A percentile compares a stretch with the other conserved stretches of the same genome.
These are phyloP conservation scores for Ascaphus truei DNA, from an alignment of 2,113 vertebrate species.

Conservation along the genomic window DNA sequence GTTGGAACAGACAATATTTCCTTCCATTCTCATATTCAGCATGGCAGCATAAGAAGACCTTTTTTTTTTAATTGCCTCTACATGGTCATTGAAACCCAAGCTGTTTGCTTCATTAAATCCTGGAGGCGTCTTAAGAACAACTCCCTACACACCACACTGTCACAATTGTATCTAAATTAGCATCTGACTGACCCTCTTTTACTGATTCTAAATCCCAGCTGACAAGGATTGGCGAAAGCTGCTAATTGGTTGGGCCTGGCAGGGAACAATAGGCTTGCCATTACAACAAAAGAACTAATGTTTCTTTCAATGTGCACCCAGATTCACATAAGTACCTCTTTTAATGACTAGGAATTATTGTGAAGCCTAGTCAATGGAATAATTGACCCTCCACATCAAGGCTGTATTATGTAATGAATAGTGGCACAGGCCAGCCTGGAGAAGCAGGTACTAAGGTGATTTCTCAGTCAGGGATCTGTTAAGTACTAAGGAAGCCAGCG, in stretches of 20 bases:
- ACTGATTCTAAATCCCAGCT: constrained; percentile 58
- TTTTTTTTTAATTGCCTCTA: constrained; percentile 68
- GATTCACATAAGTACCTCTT: constrained; percentile 69
- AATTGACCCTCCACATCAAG: constrained; percentile 68
- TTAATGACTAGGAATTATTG: constrained; percentile 75
- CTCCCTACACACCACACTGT: constrained; percentile 57
- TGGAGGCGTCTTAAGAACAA: constrained; percentile 58
- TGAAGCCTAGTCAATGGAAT: constrained; percentile 70
- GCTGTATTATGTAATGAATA: constrained; percentile 63
- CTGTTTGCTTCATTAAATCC: constrained; percentile 77
- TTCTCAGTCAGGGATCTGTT: constrained; percentile 56
- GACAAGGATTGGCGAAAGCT: constrained; percentile 71
- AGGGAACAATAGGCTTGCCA: constrained; percentile 61
- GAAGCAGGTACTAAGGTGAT: constrained; percentile 56
- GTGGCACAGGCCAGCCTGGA: constrained; percentile 54
- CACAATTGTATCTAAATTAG: constrained; percentile 85
- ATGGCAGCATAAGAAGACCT: constrained; percentile 57
- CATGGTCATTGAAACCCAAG: constrained; percentile 66
- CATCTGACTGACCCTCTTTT: constrained; percentile 70
- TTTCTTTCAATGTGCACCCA: constrained; percentile 68
- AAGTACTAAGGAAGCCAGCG: constrained; percentile 52
- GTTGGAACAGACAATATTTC: constrained; percentile 68
- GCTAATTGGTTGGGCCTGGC: constrained; percentile 73
- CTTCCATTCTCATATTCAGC: constrained; percentile 59
- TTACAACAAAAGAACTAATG: constrained; percentile 73